These are phyloP conservation scores for Aramus guarauna DNA, from an alignment of 2,113 vertebrate species.

Conservation along the genomic window DNA sequence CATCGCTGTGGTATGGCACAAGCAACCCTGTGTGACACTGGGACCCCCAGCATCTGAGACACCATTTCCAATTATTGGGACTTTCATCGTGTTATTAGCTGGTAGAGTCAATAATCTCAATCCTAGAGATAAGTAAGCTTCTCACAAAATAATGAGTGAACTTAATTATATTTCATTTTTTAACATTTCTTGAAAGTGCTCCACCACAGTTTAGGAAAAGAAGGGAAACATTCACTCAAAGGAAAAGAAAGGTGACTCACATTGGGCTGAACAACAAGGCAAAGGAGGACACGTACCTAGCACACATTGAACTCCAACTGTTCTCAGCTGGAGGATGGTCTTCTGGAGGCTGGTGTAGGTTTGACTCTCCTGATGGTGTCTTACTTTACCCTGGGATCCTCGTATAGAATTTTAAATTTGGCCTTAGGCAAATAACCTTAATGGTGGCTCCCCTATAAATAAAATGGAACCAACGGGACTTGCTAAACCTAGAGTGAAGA, in stretches of 20 bases:
- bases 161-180: not conserved
- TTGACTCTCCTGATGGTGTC: not conserved
- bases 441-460: not conserved
- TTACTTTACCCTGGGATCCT: not conserved
- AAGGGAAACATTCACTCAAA: not conserved
- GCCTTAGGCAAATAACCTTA: not conserved
- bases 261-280: not conserved
- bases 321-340: not conserved
- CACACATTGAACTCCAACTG: accelerated
- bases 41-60: not conserved
- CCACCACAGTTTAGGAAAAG: not conserved
- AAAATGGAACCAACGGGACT: not conserved
- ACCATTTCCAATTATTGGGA: not conserved
- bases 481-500: not conserved
- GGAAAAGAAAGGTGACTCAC: not conserved
- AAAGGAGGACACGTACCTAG: not conserved
- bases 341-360: not conserved
- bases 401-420: not conserved
- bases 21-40: not conserved
- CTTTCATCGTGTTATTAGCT: accelerated
- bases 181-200: not conserved
- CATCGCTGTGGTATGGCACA: not conserved
- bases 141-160: not conserved
- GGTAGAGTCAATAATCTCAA: not conserved
- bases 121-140: not conserved